phyloP scores from a whole-genome alignment of 1,140 invertebrate genomes.

The Ridgeia piscesae region DNA sequence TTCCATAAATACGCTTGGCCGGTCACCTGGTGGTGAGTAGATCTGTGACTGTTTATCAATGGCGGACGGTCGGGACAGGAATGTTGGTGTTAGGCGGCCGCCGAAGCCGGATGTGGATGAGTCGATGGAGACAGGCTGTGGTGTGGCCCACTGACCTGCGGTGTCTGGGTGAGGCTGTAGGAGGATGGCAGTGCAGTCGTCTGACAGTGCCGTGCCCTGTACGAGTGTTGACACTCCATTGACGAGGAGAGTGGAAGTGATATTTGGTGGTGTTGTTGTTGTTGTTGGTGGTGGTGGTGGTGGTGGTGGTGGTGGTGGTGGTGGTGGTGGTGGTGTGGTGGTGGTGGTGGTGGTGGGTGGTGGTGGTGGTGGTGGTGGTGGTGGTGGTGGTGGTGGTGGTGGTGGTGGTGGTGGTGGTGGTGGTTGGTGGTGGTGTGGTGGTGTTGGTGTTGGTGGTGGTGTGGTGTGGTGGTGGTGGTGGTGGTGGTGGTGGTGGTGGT shows the following conservation, averaged over 20 bases:
- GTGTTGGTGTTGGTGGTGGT: background rate
- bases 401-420: no score
- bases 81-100: background rate
- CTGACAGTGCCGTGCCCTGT: no score
- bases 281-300: no score
- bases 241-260: no score
- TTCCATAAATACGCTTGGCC: background rate
- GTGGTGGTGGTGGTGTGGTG: background rate
- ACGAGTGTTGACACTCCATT: no score
- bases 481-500: background rate
- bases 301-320: no score
- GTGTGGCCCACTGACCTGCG: background rate
- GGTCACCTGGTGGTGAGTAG: background rate
- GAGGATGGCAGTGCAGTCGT: no score
- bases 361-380: background rate
- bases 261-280: no score
- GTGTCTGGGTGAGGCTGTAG: no score
- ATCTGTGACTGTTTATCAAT: background rate
- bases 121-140: background rate
- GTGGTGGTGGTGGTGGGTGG: no score
- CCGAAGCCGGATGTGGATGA: background rate
- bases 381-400: background rate
- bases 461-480: background rate
- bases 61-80: background rate
- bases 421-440: no score